Evolutionary conservation across 1,140 invertebrate genomes (phyloP), one percentile per base, ranked within the genome.

Genomic region (Leptonema lineaticorne): DNA sequence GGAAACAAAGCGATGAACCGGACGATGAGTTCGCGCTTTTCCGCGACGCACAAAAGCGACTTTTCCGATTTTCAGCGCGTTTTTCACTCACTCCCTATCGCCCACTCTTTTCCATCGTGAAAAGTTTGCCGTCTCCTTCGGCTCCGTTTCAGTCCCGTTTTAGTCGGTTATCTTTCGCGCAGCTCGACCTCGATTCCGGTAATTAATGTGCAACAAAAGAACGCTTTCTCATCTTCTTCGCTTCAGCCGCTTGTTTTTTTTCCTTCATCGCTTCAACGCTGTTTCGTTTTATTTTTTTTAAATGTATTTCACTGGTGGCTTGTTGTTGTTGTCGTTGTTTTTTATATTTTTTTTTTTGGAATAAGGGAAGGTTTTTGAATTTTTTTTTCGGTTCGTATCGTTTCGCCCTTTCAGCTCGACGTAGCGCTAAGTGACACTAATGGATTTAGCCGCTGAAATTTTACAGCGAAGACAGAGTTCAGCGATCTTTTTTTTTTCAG

Each of bases 141-240:
- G n/a, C n/a, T n/a, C n/a, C n/a, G n/a, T n/a, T n/a, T n/a, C n/a
- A n/a, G n/a, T n/a, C n/a, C n/a, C n/a, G n/a, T n/a, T n/a, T n/a
- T n/a, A n/a, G n/a, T n/a, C n/a, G n/a, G n/a, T 45, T 45, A 45
- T 45, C 11, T 53, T 53, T n/a, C 8, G 1, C 46, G 18, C 20
- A 7, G 46, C 24, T 9, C 27, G 50, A 53, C 50, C 50, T 24
- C 50, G 20, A 53, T 53, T 53, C 50, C 4, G 50, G 50, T 53
- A 53, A 53, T 53, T 53, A 53, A 53, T 53, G 50, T 53, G 50
- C 27, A 53, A 53, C 50, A 53, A 53, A 53, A 53, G 50, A 53
- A 53, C 22, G 50, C 50, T 53, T 53, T 53, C 50, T 53, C 50
- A 53, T 53, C 50, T 53, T 53, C 50, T 53, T 53, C 50, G 50